These are phyloP conservation scores for Helogale parvula DNA, from an alignment of 2,113 vertebrate genomes.

Conservation along the genomic window DNA sequence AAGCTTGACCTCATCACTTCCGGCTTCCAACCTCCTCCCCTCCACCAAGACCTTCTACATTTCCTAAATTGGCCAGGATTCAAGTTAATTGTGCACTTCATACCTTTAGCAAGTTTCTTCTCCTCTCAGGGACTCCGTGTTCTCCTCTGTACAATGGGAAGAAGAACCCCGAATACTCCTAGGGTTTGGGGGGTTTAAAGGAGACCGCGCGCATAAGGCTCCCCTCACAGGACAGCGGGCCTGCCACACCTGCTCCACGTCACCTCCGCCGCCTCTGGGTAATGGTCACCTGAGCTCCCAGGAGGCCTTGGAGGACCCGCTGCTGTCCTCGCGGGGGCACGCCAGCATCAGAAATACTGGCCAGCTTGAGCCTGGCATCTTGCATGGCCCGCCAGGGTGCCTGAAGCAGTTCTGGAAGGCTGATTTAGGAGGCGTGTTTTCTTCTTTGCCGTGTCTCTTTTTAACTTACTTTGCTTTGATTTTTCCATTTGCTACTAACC, in stretches of 20 bases:
- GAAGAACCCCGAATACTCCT: too few species aligned
- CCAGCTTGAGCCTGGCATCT: neutral
- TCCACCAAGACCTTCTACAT: neutral
- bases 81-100: neutral
- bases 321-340: accelerated
- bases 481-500: slow-evolving; percentile 52
- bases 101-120: neutral
- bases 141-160: neutral
- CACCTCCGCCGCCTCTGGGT: neutral
- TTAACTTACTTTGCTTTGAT: slow-evolving; percentile 72
- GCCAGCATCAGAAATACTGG: neutral
- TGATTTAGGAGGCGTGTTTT: neutral
- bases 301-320: accelerated
- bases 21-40: neutral
- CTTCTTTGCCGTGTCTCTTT: slow-evolving; percentile 50
- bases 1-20: neutral
- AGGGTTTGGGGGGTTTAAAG: neutral
- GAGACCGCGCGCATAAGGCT: accelerated
- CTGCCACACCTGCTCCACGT: accelerated
- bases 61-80: neutral
- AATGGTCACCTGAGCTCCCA: neutral
- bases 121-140: neutral
- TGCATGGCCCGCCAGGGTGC: neutral
- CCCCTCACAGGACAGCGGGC: accelerated
- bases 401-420: slow-evolving; percentile 41